Conservation (phyloP, 1,140 invertebrate species). For the Drosophila serrata region DNA sequence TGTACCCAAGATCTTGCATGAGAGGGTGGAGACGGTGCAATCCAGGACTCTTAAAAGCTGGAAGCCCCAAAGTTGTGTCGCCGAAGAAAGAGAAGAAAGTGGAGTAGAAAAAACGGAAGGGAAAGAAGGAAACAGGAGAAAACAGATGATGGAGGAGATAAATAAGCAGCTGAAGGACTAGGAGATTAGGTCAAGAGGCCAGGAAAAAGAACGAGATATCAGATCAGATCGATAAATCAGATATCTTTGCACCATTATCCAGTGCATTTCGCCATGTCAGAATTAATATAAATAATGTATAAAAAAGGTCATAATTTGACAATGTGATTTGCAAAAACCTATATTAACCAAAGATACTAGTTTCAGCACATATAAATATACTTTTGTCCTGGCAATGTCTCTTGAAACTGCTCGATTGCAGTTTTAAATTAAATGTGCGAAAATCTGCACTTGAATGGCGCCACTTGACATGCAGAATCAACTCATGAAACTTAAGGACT, state of each 20-base stretch:
- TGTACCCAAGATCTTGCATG: no score
- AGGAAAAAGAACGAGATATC: no score
- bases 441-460: conserved; percentile 71
- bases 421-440: conserved; percentile 64
- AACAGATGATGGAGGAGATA: not conserved
- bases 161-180: not conserved
- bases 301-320: not conserved
- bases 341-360: not conserved
- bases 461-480: conserved; percentile 65
- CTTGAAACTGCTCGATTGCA: not conserved
- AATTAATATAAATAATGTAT: not conserved
- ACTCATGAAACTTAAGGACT: conserved; percentile 62
- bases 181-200: no score
- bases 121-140: not conserved
- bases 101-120: not conserved
- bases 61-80: no score
- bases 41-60: not conserved
- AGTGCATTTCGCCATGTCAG: not conserved
- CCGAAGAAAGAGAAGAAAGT: not conserved
- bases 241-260: not conserved
- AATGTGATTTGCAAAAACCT: not conserved
- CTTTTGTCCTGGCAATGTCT: not conserved
- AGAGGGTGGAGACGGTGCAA: not conserved
- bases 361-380: not conserved
- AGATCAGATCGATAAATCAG: no score